Evolutionary conservation across 2,113 vertebrate genomes (phyloP).

Genomic region (Donacobius atricapilla): DNA sequence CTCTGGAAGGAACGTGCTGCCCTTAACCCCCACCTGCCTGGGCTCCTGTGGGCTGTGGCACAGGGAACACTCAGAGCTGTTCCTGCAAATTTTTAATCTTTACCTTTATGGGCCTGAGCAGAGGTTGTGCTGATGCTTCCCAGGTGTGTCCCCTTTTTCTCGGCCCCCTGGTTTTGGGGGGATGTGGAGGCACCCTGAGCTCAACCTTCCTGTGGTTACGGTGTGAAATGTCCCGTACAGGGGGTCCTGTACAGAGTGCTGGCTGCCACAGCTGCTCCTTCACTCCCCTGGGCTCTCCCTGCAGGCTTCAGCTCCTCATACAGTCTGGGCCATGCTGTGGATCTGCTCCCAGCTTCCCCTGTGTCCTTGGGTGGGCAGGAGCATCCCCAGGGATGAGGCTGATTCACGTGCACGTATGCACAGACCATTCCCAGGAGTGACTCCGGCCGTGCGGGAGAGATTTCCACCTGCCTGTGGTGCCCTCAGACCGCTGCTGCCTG

Average conservation of each 20-base stretch:
- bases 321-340: accelerated
- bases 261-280: background rate
- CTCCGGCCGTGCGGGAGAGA: background rate
- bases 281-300: background rate
- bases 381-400: background rate
- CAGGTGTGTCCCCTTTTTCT: background rate
- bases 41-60: background rate
- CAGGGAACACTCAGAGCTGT: accelerated
- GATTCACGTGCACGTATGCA: accelerated
- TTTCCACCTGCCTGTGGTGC: background rate
- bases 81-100: background rate
- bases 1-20: background rate
- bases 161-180: background rate
- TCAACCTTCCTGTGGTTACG: accelerated
- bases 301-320: accelerated
- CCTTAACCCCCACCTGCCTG: background rate
- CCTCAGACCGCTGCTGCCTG: background rate
- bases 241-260: background rate
- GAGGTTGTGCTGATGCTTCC: background rate
- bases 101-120: background rate
- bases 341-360: background rate
- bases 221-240: accelerated
- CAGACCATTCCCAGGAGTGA: background rate
- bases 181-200: background rate
- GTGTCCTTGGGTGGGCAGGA: background rate